A percentile compares a stretch with the other conserved stretches of the same genome.
Conservation (phyloP, 2,113 vertebrate genomes). For the Elaphurus davidianus region DNA sequence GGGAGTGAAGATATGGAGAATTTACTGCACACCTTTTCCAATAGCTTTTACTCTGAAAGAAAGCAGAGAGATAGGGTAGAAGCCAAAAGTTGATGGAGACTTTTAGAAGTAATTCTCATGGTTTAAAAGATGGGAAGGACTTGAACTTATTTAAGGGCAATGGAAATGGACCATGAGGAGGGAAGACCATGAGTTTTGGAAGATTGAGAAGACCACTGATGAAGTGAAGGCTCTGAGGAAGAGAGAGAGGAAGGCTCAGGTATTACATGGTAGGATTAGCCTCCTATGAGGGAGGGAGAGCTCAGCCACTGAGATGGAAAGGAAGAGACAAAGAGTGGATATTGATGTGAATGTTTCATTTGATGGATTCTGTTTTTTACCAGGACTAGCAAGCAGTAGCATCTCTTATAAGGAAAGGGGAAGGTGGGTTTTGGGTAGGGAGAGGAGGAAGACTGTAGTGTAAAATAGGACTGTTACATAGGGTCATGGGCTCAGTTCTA, state of each 20-base stretch:
- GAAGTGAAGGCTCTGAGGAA: neutral
- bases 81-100: neutral
- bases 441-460: neutral
- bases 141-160: neutral
- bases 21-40: neutral
- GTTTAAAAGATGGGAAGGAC: neutral
- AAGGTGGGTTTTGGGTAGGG: neutral
- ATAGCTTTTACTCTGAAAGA: neutral
- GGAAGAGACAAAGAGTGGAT: neutral
- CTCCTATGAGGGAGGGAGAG: neutral
- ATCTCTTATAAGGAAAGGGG: neutral
- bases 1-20: neutral
- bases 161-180: neutral
- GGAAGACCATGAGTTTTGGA: neutral
- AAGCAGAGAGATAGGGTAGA: neutral
- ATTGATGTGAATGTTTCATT: neutral
- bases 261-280: neutral
- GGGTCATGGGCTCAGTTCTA: neutral
- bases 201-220: neutral
- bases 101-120: neutral
- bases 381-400: neutral
- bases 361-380: neutral
- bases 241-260: neutral
- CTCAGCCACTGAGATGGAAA: neutral
- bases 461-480: neutral